These are phyloP conservation scores for Uropsilus gracilis DNA, from an alignment of 2,113 vertebrate species.

Conservation along the genomic window DNA sequence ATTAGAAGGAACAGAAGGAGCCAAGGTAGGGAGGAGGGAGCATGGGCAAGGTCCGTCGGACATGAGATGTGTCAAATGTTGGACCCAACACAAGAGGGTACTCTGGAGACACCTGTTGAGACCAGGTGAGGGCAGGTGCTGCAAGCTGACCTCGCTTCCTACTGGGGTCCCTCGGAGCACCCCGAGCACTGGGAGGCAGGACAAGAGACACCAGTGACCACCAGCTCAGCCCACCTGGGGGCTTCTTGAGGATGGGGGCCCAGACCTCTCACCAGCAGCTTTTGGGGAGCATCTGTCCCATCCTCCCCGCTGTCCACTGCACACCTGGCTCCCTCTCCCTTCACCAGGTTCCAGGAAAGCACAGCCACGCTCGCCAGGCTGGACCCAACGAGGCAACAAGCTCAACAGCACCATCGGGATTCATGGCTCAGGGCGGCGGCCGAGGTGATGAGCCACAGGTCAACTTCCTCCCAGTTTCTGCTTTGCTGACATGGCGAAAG, in stretches of 20 bases:
- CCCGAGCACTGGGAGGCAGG: no score
- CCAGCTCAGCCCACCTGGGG: neutral
- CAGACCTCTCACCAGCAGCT: neutral
- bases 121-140: neutral
- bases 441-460: no score
- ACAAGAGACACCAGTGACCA: neutral
- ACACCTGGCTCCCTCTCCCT: neutral
- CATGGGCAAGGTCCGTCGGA: fast-evolving
- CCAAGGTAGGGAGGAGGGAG: neutral
- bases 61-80: neutral
- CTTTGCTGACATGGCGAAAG: neutral
- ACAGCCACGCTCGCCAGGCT: neutral
- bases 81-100: neutral
- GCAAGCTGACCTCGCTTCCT: neutral
- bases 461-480: neutral
- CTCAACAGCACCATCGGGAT: neutral
- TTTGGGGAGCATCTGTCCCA: neutral
- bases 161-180: no score
- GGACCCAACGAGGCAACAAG: no score
- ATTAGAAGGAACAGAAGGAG: neutral
- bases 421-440: neutral
- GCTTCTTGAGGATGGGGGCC: neutral
- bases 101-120: no score
- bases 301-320: neutral
- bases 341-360: neutral